These are phyloP conservation scores for Tyrannus savana DNA, from an alignment of 2,113 vertebrate species.

Conservation along the genomic window DNA sequence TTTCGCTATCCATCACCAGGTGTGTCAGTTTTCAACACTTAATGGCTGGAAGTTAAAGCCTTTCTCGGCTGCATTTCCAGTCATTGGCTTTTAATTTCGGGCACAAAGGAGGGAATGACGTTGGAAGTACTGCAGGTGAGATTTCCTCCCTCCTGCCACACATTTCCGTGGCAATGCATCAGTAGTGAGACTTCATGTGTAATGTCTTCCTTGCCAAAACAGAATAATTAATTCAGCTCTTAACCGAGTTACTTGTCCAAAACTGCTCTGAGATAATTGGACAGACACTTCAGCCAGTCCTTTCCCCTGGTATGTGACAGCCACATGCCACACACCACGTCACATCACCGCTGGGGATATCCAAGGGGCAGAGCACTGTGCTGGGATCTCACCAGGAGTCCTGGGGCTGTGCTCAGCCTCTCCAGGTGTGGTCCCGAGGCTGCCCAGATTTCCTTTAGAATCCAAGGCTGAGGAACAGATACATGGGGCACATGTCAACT, in stretches of 20 bases:
- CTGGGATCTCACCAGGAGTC: neutral
- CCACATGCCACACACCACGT: neutral
- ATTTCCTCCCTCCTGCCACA: neutral
- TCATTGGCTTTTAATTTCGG: neutral
- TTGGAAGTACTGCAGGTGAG: neutral
- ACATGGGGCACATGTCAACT: neutral
- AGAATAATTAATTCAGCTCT: neutral
- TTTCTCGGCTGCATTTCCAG: conserved; percentile 1
- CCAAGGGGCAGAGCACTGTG: accelerated
- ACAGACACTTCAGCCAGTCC: neutral
- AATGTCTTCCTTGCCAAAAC: neutral
- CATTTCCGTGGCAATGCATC: neutral
- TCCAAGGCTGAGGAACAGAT: neutral
- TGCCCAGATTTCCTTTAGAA: neutral
- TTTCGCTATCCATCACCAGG: conserved; percentile 29
- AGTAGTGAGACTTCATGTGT: neutral
- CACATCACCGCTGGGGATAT: neutral
- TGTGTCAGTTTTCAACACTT: conserved; percentile 25
- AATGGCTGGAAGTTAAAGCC: neutral
- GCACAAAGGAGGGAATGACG: neutral
- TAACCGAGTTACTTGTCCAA: neutral
- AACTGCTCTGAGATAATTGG: neutral
- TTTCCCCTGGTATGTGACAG: neutral
- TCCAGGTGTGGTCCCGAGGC: neutral
- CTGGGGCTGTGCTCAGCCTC: neutral